phyloP scores from a whole-genome alignment of 2,797 vertebrate species.

The Loris lydekkerianus region DNA sequence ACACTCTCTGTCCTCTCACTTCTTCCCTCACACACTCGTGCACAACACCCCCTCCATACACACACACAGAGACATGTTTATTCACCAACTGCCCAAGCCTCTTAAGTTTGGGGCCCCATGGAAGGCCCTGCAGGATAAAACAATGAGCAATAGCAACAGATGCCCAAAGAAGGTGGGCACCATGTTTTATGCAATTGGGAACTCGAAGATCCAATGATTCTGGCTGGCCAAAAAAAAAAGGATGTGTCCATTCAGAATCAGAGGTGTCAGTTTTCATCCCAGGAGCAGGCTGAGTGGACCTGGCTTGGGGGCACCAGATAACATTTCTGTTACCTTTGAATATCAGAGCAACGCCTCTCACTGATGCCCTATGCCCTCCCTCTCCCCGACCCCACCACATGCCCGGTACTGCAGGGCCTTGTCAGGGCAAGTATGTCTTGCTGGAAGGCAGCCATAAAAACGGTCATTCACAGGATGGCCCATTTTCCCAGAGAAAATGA shows the following conservation, averaged over 20 bases:
- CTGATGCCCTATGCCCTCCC: fast-evolving
- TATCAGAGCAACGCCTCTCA: not conserved
- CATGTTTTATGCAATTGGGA: not conserved
- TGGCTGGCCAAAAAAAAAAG: not conserved
- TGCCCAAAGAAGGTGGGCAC: too few relatives aligned
- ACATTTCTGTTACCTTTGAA: not conserved
- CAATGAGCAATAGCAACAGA: not conserved
- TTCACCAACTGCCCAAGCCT: not conserved
- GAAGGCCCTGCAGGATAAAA: not conserved
- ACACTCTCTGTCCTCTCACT: too few relatives aligned
- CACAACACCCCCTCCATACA: too few relatives aligned
- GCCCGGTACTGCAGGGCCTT: not conserved
- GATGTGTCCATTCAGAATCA: not conserved
- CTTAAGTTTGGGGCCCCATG: fast-evolving
- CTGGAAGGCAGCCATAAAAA: not conserved
- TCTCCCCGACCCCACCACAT: fast-evolving
- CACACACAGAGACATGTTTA: not conserved
- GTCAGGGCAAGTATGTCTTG: not conserved
- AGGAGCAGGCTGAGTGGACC: not conserved
- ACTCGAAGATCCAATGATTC: not conserved
- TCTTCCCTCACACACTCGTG: not conserved
- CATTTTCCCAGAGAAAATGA: not conserved
- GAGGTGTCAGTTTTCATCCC: not conserved
- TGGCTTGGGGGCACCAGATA: not conserved
- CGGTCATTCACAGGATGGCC: not conserved